phyloP scores from a whole-genome alignment of 2,888 invertebrate species.

The Zaprionus obscuricornis region DNA sequence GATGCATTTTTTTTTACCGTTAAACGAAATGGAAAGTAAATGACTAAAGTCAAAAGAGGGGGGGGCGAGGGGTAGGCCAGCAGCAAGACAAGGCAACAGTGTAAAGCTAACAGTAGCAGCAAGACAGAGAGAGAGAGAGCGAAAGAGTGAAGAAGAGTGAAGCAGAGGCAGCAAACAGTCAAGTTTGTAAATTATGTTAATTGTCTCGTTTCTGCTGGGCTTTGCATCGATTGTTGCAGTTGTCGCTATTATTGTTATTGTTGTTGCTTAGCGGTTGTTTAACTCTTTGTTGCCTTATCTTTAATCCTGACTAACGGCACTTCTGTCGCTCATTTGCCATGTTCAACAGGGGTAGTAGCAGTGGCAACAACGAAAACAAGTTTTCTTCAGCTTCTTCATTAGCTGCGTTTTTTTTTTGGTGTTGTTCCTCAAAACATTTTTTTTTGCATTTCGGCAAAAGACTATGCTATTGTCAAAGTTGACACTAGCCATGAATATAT shows the following conservation, averaged over 20 bases:
- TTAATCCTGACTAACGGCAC: conserved; percentile 67
- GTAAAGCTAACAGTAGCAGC: too few species aligned
- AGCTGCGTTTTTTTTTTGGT: too few species aligned
- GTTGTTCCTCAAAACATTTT: too few species aligned
- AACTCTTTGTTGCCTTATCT: conserved; percentile 34
- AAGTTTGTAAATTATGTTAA: conserved; percentile 71
- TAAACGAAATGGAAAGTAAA: conserved; percentile 75
- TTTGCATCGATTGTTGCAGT: conserved; percentile 30
- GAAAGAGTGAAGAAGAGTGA: too few species aligned
- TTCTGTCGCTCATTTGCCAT: conserved; percentile 38
- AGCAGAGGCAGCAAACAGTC: too few species aligned
- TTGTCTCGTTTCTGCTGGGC: conserved; percentile 57
- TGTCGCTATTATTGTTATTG: conserved; percentile 2
- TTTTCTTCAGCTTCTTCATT: conserved; percentile 17
- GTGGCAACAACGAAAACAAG: conserved; percentile 23
- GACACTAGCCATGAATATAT: conserved; percentile 41
- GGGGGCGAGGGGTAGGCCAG: conserved; percentile 1
- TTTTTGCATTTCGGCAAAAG: too few species aligned
- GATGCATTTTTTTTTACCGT: conserved; percentile 59
- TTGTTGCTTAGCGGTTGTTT: conserved; percentile 37
- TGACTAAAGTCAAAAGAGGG: conserved; percentile 21
- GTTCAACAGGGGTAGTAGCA: conserved; percentile 13
- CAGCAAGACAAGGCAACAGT: not conserved
- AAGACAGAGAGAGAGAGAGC: conserved; percentile 17
- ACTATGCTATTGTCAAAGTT: conserved; percentile 24